phyloP scores from a whole-genome alignment of 2,888 invertebrate species.

The Coleophora flavipennella region DNA sequence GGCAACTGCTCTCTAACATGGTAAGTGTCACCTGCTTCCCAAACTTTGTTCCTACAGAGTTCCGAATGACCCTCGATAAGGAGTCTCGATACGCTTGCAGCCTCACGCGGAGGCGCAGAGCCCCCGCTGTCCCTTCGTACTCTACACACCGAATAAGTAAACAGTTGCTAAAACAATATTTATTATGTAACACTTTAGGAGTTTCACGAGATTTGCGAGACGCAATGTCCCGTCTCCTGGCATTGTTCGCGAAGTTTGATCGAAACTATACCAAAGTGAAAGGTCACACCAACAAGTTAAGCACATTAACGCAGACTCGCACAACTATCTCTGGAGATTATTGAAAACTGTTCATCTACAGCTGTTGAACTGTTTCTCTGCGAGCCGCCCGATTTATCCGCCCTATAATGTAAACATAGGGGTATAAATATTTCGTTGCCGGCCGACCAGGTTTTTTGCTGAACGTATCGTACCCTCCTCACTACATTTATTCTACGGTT shows the following conservation, averaged over 20 bases:
- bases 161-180: constrained; percentile 51
- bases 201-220: constrained; percentile 21
- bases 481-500: constrained; percentile 1
- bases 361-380: constrained; percentile 18
- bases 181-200: constrained; percentile 35
- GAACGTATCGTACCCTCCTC: background rate
- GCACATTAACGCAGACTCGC: constrained; percentile 44
- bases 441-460: too few relatives aligned
- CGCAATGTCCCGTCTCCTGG: constrained; percentile 36
- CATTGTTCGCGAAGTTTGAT: constrained; percentile 38
- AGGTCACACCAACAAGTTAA: constrained; percentile 55
- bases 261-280: constrained; percentile 45
- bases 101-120: constrained; percentile 21
- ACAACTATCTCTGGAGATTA: constrained; percentile 43
- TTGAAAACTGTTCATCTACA: constrained; percentile 44
- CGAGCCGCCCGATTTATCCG: background rate
- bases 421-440: too few relatives aligned
- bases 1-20: constrained; percentile 72
- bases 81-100: constrained; percentile 37
- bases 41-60: constrained; percentile 21
- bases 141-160: constrained; percentile 35
- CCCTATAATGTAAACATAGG: too few relatives aligned
- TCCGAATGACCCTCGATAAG: constrained; percentile 31
- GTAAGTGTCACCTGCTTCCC: constrained; percentile 45
- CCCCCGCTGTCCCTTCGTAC: too few relatives aligned